These are phyloP conservation scores for Astatoreochromis straeleni DNA, from an alignment of 2,113 vertebrate species.

Conservation along the genomic window DNA sequence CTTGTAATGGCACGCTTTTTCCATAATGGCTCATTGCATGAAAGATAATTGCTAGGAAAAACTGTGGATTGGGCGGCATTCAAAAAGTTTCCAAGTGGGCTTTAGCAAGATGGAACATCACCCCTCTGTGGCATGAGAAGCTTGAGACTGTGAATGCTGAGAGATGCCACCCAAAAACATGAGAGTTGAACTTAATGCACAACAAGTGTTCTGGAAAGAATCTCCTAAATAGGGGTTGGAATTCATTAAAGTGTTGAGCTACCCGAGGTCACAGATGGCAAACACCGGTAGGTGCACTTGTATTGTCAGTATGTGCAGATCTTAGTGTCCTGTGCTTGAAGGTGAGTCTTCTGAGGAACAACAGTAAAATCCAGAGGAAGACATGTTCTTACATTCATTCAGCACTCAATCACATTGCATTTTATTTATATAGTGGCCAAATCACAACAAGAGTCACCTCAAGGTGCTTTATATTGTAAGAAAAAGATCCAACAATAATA, in stretches of 20 bases:
- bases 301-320: neutral
- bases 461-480: neutral
- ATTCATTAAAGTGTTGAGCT: neutral
- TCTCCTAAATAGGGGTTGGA: neutral
- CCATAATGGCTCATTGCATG: neutral
- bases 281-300: neutral
- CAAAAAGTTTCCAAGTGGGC: neutral
- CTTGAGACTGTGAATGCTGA: neutral
- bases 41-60: neutral
- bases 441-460: neutral
- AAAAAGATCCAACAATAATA: neutral
- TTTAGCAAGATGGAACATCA: neutral
- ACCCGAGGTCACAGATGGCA: rapidly evolving
- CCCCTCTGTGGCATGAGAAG: neutral
- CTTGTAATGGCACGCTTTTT: constrained; percentile 1
- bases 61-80: neutral
- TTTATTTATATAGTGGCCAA: neutral
- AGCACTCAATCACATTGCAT: neutral
- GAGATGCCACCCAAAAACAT: neutral
- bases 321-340: neutral
- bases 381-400: neutral
- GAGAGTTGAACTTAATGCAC: neutral
- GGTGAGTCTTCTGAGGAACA: neutral
- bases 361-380: neutral
- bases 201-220: rapidly evolving